Evolutionary conservation across 2,797 vertebrate species (phyloP).

Genomic region (Protosalanx chinensis): DNA sequence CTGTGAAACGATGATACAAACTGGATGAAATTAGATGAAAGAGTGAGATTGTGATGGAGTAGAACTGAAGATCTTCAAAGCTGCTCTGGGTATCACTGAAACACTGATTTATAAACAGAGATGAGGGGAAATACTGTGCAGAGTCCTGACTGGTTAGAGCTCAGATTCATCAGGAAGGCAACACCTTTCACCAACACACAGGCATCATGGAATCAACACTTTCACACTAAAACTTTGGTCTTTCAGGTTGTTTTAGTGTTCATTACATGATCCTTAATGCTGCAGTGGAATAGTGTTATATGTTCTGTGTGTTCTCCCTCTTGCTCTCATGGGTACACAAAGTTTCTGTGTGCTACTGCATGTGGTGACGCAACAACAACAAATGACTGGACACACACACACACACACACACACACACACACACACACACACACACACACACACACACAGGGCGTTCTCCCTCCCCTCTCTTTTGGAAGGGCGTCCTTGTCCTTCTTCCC

Average conservation of each 20-base stretch:
- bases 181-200: no score
- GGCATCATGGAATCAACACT: no score
- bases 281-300: neutral
- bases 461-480: neutral
- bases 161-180: neutral
- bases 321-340: neutral
- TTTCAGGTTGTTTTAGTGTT: neutral
- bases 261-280: slow-evolving; percentile 2
- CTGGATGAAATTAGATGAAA: slow-evolving; percentile 6
- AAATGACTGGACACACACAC: neutral
- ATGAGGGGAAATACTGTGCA: slow-evolving; percentile 1
- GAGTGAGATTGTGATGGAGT: slow-evolving; percentile 20
- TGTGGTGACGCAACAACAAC: neutral
- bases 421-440: neutral
- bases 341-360: no score
- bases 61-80: slow-evolving; percentile 21
- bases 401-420: neutral
- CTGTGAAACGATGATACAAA: neutral
- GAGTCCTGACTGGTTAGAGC: neutral
- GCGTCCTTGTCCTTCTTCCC: neutral
- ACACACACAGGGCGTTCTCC: neutral
- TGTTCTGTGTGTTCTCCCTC: neutral
- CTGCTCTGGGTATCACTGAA: slow-evolving; percentile 17
- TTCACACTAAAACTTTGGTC: no score
- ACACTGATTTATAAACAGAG: slow-evolving; percentile 13